Conservation (phyloP, 2,888 invertebrate species). For the Microctonus hyperodae region DNA sequence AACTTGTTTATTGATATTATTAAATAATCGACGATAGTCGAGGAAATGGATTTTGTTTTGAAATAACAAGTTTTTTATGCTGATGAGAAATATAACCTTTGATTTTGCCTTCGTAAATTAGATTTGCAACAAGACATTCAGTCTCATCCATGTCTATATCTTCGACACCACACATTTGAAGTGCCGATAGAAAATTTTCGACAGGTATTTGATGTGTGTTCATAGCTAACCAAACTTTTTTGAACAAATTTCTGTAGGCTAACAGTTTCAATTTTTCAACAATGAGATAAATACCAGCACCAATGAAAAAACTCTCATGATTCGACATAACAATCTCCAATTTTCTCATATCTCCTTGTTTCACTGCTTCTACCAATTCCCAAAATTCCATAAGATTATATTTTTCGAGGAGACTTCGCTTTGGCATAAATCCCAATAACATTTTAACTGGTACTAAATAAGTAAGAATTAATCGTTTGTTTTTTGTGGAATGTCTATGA, state of each 20-base stretch:
- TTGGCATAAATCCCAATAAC: slow-evolving; percentile 96
- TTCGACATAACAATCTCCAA: slow-evolving; percentile 85
- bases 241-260: slow-evolving; percentile 94
- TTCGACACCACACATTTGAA: slow-evolving; percentile 80
- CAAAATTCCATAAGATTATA: slow-evolving; percentile 92
- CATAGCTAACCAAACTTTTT: slow-evolving; percentile 82
- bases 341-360: slow-evolving; percentile 84
- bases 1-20: slow-evolving; percentile 26
- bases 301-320: slow-evolving; percentile 92
- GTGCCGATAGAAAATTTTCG: slow-evolving; percentile 80
- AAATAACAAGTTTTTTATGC: slow-evolving; percentile 96
- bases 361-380: slow-evolving; percentile 87
- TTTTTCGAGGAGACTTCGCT: slow-evolving; percentile 78
- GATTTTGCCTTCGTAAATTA: slow-evolving; percentile 96
- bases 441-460: slow-evolving; percentile 97
- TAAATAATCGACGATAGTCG: slow-evolving; percentile 71
- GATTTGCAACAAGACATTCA: slow-evolving; percentile 94
- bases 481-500: slow-evolving; percentile 79
- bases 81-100: slow-evolving; percentile 98
- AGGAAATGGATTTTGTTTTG: slow-evolving; percentile 97
- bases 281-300: slow-evolving; percentile 96
- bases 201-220: slow-evolving; percentile 90
- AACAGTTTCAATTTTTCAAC: slow-evolving; percentile 95
- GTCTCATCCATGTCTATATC: slow-evolving; percentile 94
- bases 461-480: slow-evolving; percentile 91